Base-by-base conservation (phyloP, 2,113 vertebrate species). In the Brachyhypopomus gauderio region DNA sequence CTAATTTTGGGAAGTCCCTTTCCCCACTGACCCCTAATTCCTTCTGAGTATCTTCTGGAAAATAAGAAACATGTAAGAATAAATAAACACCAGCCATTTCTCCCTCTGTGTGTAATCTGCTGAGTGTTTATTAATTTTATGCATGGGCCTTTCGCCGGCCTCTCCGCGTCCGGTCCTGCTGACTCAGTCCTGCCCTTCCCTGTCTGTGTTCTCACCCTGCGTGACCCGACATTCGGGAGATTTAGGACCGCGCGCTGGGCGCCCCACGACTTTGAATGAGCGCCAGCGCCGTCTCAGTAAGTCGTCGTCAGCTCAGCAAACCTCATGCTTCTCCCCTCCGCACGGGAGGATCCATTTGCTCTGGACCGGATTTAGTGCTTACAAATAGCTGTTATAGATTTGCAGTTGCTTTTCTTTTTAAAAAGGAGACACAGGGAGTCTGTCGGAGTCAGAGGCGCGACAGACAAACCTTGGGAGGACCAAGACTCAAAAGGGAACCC, bases 81-180 rank as follows among this genome's bases (percentile, higher is more conserved):
- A 66, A 76, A 75, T 82, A 79, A 77, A 76, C 78, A 82, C 72
- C 64, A 83, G 16, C 58, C 25, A 59, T 78, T 62, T n/a, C 30
- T 30, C 55, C 78, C 22, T 34, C 72, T 30, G 34, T 75, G 72
- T 73, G 38, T 81, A 83, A 81, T 78, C 82, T 72, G 72, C 84
- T 83, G 77, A 81, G 81, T 77, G 63, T 79, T 82, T 84, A 87
- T 88, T 85, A 75, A 84, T 84, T 85, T 81, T 73, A 82, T 81
- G 74, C 70, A 71, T 78, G 77, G 80, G 60, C 67, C 76, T 41
- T 36, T 25, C 38, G 36, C 30, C 59, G 76, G 23, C 66, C 62
- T 55, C 36, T 36, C 22, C 23, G 5, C 11, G 6, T 69, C 25
- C 78, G 4, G 2, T 27, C 41, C 59, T 78, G 74, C 69, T 34